A percentile compares a stretch with the other conserved stretches of the same genome.
phyloP scores from a whole-genome alignment of 2,113 vertebrate genomes.

The Ptyas mucosa region DNA sequence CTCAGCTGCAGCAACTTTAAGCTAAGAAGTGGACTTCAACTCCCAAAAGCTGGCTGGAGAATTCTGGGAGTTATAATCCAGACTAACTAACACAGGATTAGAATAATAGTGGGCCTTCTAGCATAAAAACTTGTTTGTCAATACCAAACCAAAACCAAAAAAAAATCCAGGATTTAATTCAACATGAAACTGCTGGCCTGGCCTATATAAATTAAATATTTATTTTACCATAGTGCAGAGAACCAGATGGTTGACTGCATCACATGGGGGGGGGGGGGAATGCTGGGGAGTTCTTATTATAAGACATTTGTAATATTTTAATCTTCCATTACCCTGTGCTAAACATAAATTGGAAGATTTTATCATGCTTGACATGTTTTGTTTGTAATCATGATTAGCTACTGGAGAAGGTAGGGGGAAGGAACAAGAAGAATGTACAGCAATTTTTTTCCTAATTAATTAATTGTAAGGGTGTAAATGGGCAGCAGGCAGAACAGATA shows the following conservation, averaged over 20 bases:
- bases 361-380: neutral
- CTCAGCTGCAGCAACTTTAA: neutral
- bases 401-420: fast-evolving
- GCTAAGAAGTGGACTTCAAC: neutral
- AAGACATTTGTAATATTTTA: neutral
- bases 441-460: neutral
- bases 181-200: neutral
- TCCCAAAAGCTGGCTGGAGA: neutral
- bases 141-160: neutral
- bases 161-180: neutral
- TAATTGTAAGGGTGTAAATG: neutral
- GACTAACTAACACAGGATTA: neutral
- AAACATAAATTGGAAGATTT: neutral
- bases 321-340: neutral
- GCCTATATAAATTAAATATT: neutral
- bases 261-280: neutral
- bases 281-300: neutral
- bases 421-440: neutral
- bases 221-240: fast-evolving
- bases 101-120: neutral
- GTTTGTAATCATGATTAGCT: neutral
- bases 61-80: neutral
- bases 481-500: fast-evolving
- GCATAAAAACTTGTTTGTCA: neutral
- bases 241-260: fast-evolving